These are phyloP conservation scores for Drosophila erecta DNA, from an alignment of 1,140 invertebrate species.

Conservation along the genomic window DNA sequence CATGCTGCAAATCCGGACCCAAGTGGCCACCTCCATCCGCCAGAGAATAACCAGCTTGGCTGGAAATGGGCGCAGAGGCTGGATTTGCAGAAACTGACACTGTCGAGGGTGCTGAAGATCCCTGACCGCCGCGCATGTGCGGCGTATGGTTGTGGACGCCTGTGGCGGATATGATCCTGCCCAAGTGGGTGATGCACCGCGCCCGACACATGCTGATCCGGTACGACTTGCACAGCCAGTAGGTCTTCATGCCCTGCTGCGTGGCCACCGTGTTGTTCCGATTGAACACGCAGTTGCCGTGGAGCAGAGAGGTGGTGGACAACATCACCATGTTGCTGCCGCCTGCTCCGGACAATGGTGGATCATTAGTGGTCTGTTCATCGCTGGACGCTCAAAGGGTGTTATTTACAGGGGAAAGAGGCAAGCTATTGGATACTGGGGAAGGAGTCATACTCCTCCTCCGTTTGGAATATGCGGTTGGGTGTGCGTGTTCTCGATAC, in stretches of 20 bases:
- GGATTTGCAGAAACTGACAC: slow-evolving; percentile 35
- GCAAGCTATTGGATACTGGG: slow-evolving; percentile 7
- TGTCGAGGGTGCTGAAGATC: slow-evolving; percentile 3
- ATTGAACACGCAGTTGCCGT: slow-evolving; percentile 84
- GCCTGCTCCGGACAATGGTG: slow-evolving; percentile 74
- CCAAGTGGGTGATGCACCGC: slow-evolving; percentile 83
- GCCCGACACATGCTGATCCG: slow-evolving; percentile 84
- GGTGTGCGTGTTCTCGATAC: slow-evolving; percentile 15
- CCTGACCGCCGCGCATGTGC: slow-evolving; percentile 72
- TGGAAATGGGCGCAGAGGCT: slow-evolving; percentile 42
- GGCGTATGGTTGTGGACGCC: slow-evolving; percentile 84
- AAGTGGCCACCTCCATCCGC: slow-evolving; percentile 49
- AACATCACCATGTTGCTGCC: slow-evolving; percentile 84
- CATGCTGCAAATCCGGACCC: slow-evolving; percentile 53
- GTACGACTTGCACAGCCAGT: slow-evolving; percentile 84
- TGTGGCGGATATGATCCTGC: slow-evolving; percentile 82
- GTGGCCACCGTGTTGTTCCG: slow-evolving; percentile 84
- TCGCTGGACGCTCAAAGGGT: slow-evolving; percentile 43
- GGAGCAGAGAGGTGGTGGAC: slow-evolving; percentile 83
- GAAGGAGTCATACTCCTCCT: slow-evolving; percentile 14
- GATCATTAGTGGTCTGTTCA: slow-evolving; percentile 68
- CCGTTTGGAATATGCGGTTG: slow-evolving; percentile 2
- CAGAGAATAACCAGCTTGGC: slow-evolving; percentile 51
- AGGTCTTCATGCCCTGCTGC: slow-evolving; percentile 85
- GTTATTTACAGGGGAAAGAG: slow-evolving; percentile 64